Conservation (phyloP, 2,888 invertebrate genomes). For the Colletes collaris region DNA sequence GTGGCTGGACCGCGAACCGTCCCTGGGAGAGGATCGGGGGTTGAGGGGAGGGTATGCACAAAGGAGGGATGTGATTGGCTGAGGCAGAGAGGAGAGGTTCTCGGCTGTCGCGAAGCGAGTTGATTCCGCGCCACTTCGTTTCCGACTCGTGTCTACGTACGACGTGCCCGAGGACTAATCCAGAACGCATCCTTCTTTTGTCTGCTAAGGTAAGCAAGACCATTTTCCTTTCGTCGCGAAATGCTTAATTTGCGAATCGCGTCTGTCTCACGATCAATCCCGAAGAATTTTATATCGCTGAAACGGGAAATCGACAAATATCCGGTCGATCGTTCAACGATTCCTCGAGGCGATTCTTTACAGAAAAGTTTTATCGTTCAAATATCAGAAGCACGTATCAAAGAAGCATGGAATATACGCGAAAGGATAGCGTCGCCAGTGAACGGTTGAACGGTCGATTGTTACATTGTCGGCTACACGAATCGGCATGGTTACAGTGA, state of each 20-base stretch:
- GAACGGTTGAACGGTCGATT: constrained; percentile 5
- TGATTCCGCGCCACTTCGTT: constrained; percentile 77
- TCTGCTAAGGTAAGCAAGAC: constrained; percentile 52
- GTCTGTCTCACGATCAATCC: neutral
- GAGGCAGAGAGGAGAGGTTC: constrained; percentile 65
- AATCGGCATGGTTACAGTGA: constrained; percentile 7
- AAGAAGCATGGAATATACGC: neutral
- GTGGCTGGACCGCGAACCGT: constrained; percentile 57
- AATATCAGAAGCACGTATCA: neutral
- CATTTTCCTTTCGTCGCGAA: neutral
- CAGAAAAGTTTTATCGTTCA: neutral
- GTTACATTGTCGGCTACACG: neutral
- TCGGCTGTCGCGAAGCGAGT: constrained; percentile 69
- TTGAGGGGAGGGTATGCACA: constrained; percentile 52
- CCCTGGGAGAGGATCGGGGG: constrained; percentile 30
- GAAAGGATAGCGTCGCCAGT: neutral
- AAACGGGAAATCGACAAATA: neutral
- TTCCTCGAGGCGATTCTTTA: neutral
- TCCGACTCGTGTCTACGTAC: constrained; percentile 74
- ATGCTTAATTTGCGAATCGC: neutral
- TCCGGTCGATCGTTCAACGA: neutral
- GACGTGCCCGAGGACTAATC: constrained; percentile 56
- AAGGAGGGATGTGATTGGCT: constrained; percentile 66
- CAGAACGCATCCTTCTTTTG: constrained; percentile 43
- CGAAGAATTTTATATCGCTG: neutral